phyloP scores from a whole-genome alignment of 2,888 invertebrate genomes.

The Hirtodrosophila trivittata region DNA sequence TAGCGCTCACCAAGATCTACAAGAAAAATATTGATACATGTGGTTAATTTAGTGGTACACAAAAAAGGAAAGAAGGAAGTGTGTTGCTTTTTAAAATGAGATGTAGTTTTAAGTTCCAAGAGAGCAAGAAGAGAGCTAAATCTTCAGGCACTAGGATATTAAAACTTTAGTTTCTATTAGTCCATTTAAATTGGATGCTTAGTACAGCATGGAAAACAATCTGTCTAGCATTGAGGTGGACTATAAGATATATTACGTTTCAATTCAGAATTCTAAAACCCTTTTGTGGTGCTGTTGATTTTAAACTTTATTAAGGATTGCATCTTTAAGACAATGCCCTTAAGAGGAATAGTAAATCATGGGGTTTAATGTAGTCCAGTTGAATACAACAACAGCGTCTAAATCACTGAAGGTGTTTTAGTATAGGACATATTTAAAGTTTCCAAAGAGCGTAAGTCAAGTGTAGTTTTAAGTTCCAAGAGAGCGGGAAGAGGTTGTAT shows the following conservation, averaged over 20 bases:
- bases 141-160: constrained; percentile 53
- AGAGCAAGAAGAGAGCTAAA: constrained; percentile 36
- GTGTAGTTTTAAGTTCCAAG: constrained; percentile 57
- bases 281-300: constrained; percentile 51
- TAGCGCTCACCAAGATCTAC: constrained; percentile 96
- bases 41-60: neutral
- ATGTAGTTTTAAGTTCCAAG: constrained; percentile 60
- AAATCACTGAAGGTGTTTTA: constrained; percentile 55
- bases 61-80: neutral
- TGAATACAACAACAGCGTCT: constrained; percentile 64
- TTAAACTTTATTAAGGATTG: constrained; percentile 69
- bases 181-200: constrained; percentile 24
- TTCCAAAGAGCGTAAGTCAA: neutral
- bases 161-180: constrained; percentile 30
- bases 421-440: constrained; percentile 45
- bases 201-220: neutral
- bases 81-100: constrained; percentile 22
- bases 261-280: neutral
- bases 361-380: constrained; percentile 65
- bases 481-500: constrained; percentile 44
- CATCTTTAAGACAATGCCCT: constrained; percentile 73
- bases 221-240: constrained; percentile 25
- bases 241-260: constrained; percentile 24
- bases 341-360: constrained; percentile 76
- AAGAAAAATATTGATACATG: constrained; percentile 8